These are phyloP conservation scores for Helogale parvula DNA, from an alignment of 2,113 vertebrate genomes.

Conservation along the genomic window DNA sequence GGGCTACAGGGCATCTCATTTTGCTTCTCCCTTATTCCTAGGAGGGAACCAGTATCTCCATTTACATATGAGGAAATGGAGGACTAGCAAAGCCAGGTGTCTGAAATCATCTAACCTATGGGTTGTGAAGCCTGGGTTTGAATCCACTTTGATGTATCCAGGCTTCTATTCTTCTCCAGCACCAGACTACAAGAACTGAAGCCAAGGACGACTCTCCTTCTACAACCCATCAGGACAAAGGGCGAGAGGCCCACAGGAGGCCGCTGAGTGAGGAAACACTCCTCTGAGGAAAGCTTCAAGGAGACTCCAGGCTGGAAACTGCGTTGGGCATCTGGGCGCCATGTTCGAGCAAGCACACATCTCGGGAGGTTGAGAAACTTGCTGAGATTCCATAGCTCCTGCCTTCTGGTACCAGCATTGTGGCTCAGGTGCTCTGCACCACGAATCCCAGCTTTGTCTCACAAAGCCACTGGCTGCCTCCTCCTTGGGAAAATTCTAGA, in stretches of 20 bases:
- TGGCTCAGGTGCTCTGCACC: neutral
- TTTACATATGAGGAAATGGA: neutral
- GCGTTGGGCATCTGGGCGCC: neutral
- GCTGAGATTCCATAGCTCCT: neutral
- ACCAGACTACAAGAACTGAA: neutral
- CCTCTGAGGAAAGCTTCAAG: neutral
- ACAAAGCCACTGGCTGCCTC: neutral
- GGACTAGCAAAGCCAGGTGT: too few relatives aligned
- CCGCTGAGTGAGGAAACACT: neutral
- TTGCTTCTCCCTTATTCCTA: neutral
- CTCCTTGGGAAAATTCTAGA: neutral
- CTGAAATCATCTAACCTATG: neutral
- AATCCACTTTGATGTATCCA: neutral
- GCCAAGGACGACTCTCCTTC: neutral
- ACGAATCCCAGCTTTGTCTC: neutral
- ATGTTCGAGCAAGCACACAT: rapidly evolving
- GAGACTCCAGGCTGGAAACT: neutral
- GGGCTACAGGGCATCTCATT: neutral
- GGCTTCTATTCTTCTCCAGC: neutral
- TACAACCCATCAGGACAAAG: rapidly evolving
- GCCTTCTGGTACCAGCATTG: neutral
- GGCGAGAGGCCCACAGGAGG: rapidly evolving
- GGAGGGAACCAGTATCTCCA: neutral
- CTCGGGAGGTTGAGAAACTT: too few relatives aligned
- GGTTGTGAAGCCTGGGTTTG: neutral